Base-by-base conservation (phyloP, 2,113 vertebrate genomes). In the Perccottus glenii region DNA sequence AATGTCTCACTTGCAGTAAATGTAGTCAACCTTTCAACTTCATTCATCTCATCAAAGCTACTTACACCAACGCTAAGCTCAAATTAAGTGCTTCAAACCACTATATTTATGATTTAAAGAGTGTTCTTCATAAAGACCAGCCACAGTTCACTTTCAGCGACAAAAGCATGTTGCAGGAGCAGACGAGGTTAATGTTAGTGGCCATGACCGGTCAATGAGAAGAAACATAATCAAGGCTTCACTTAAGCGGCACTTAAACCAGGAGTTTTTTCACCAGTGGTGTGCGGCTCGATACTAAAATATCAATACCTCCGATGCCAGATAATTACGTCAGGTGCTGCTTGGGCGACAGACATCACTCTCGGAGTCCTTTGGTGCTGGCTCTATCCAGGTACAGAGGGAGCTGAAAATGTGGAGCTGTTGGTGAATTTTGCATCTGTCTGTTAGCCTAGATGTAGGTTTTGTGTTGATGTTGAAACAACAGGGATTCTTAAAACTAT, bases 181-280 rank as follows among this genome's bases (percentile, higher is more conserved):
- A 53, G 51, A 53, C 32, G 32, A 11, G 51, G 51, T 53, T 53
- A 53, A 53, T 53, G 51, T 11, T 11, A 11, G 16, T 51, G 32
- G 11, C 19, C 19, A 27, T 27, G 19, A 27, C 19, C 19, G 19
- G 19, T 6, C 10, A 35, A 27, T 35, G 27, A 33, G 5, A 35
- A 12, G 51, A 7, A 33, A 35, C 11, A 33, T 14, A 33, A n/a
- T 11, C 6, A 35, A 33, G 19, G 33, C 11, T 53, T 32, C 5
- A 14, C 32, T 53, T 11, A 32, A 33, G 11, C 19, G 32, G 14
- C 9, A 12, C 11, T 5, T 32, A 52, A 27, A 8, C 48, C 48
- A 9, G 19, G 49, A 52, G 9, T 27, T 27, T 27, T 27, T 27
- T 27, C 19, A 27, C 50, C 27, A 46, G 44, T 4, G 44, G 4